Evolutionary conservation across 2,888 invertebrate species (phyloP), one percentile per base, ranked within the genome.

Genomic region (Pachydiplax longipennis): DNA sequence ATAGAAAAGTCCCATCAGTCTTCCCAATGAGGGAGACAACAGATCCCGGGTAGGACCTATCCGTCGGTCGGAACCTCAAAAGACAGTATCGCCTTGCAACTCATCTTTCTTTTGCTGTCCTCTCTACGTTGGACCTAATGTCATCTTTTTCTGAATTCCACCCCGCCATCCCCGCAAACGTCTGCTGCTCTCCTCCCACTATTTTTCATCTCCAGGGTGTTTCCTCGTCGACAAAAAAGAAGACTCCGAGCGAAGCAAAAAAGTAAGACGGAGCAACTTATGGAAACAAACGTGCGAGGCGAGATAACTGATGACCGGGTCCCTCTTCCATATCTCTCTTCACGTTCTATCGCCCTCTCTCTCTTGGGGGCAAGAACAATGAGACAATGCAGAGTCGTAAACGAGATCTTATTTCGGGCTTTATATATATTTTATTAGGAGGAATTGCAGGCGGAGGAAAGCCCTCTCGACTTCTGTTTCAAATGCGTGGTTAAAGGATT

Each of bases 251-350:
- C 25, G 48, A 8, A 44, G 82, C 44, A 48, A 48, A 48, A 82
- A 48, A 82, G 48, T 40, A 48, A 25, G 82, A 82, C 25, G 82
- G 82, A 82, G 82, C 22, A 82, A 48, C 82, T 48, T 82, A 48
- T 82, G 82, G 82, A 82, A 82, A 44, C 82, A 82, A 82, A 44
- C 73, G 44, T 82, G 82, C 22, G 25, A 48, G 48, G 82, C 44
- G 82, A 13, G 44, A 44, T 25, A 48, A 40, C 82, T 22, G 82
- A 25, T 44, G 82, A 44, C 25, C 82, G 48, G 40, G 2, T 44
- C 48, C 81, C 44, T 40, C n/a, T 22, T 82, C 48, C n/a, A 8
- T 73, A 22, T 82, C 48, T 48, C 82, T n/a, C 48, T 82, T 82
- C 82, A 12, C 25, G n/a, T 81, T 44, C 44, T 44, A 15, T n/a